phyloP scores from a whole-genome alignment of 2,888 invertebrate species.

The Platynereis dumerilii region DNA sequence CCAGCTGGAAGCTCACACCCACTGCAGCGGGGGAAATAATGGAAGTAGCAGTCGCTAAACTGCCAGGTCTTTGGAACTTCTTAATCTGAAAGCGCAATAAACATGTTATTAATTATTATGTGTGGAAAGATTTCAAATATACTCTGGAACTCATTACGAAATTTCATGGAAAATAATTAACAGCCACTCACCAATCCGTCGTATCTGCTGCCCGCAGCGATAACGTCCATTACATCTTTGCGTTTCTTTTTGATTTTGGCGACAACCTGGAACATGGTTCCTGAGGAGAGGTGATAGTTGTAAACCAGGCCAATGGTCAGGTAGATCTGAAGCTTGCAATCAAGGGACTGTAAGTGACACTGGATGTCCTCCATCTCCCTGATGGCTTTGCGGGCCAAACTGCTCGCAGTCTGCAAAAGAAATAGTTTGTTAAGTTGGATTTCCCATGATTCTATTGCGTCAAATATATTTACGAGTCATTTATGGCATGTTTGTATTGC shows the following conservation, averaged over 20 bases:
- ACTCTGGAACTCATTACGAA: too few relatives aligned
- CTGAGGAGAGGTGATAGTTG: constrained; percentile 72
- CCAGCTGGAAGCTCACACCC: constrained; percentile 85
- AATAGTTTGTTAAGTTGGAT: neutral
- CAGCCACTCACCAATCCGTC: constrained; percentile 78
- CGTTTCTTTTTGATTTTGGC: constrained; percentile 64
- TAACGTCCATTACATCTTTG: constrained; percentile 70
- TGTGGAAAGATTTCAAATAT: neutral
- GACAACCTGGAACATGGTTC: constrained; percentile 74
- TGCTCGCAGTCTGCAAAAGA: constrained; percentile 38
- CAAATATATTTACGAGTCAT: too few relatives aligned
- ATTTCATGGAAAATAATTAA: too few relatives aligned
- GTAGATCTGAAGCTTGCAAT: constrained; percentile 66
- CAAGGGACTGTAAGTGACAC: constrained; percentile 75
- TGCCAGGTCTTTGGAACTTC: constrained; percentile 23
- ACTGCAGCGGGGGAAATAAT: constrained; percentile 70
- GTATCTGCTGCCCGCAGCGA: constrained; percentile 90
- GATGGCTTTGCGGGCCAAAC: constrained; percentile 74
- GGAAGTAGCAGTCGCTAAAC: constrained; percentile 36
- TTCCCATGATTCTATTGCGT: too few relatives aligned
- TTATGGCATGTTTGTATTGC: too few relatives aligned
- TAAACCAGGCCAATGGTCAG: constrained; percentile 71
- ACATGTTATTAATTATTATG: neutral
- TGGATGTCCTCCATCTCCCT: constrained; percentile 78
- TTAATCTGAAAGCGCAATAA: neutral